These are phyloP conservation scores for Dicyrtoma fusca DNA, from an alignment of 2,888 invertebrate genomes.

Conservation along the genomic window DNA sequence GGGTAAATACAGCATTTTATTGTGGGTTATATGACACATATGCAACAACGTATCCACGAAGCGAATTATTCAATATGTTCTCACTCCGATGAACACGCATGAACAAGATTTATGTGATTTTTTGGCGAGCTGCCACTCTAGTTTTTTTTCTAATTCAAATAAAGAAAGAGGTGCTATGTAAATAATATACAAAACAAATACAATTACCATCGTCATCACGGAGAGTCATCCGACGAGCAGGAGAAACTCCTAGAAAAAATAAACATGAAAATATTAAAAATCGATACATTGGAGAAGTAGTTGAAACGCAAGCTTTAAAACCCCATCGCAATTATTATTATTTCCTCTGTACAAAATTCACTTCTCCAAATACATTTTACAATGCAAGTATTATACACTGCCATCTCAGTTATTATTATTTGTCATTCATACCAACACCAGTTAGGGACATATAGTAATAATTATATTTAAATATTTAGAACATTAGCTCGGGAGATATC, in stretches of 20 bases:
- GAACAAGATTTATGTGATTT: too few species aligned
- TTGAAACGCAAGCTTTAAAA: not conserved
- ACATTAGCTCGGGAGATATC: not conserved
- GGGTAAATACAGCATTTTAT: too few species aligned
- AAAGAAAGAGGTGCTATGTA: not conserved
- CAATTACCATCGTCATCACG: slow-evolving; percentile 54
- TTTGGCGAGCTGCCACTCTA: not conserved
- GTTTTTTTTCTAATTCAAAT: not conserved
- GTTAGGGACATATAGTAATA: not conserved
- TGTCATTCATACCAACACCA: slow-evolving; percentile 10
- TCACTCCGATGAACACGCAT: too few species aligned
- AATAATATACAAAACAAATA: slow-evolving; percentile 1
- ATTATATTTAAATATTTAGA: too few species aligned
- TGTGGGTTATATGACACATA: too few species aligned
- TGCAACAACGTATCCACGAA: not conserved
- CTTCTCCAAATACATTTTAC: not conserved
- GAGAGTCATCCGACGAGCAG: slow-evolving; percentile 51
- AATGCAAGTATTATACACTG: too few species aligned
- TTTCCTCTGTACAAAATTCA: slow-evolving; percentile 8
- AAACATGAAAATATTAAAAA: slow-evolving; percentile 4
- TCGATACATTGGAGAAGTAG: not conserved
- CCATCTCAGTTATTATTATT: slow-evolving; percentile 3
- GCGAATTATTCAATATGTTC: too few species aligned
- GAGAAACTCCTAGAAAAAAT: slow-evolving; percentile 50
- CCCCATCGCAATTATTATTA: slow-evolving; percentile 1